Conservation (phyloP, 2,888 invertebrate species). For the Galeopsomyia nigrocyanea region DNA sequence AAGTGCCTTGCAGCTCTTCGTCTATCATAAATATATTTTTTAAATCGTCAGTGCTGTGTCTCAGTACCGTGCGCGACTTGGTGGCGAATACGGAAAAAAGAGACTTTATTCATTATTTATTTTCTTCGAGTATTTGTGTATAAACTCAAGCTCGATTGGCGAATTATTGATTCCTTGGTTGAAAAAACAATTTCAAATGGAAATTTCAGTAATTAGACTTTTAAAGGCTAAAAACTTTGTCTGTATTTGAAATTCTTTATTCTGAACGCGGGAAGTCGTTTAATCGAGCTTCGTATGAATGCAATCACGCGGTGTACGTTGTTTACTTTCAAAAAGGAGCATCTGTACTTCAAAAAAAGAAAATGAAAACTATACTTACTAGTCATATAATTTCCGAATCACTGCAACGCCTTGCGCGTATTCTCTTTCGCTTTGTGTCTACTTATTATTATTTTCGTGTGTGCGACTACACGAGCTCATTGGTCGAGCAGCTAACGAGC, state of each 20-base stretch:
- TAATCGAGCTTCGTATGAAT: conserved; percentile 4
- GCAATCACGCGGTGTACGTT: conserved; percentile 21
- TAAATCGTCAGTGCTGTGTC: conserved; percentile 24
- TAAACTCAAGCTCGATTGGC: conserved; percentile 13
- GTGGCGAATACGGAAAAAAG: conserved; percentile 27
- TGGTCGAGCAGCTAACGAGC: conserved; percentile 46
- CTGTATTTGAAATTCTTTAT: conserved; percentile 4
- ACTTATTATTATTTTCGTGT: conserved; percentile 13
- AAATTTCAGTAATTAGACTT: too few species aligned
- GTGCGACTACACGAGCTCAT: conserved; percentile 44
- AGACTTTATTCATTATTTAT: conserved; percentile 33
- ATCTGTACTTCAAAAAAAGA: conserved; percentile 18
- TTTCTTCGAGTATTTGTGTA: conserved; percentile 13
- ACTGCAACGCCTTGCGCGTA: conserved; percentile 38
- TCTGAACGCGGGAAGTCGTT: not conserved
- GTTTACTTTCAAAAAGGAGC: conserved; percentile 34
- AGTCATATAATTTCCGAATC: conserved; percentile 45
- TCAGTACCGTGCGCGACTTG: conserved; percentile 20
- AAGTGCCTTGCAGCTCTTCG: conserved; percentile 45
- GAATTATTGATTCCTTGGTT: conserved; percentile 1
- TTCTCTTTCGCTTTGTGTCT: conserved; percentile 33
- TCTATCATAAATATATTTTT: conserved; percentile 18
- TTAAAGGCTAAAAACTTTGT: not conserved
- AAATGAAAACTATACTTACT: conserved; percentile 44
- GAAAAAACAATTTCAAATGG: too few species aligned